Evolutionary conservation across 1,140 invertebrate species (phyloP).

Genomic region (Hydropsyche tenuis): DNA sequence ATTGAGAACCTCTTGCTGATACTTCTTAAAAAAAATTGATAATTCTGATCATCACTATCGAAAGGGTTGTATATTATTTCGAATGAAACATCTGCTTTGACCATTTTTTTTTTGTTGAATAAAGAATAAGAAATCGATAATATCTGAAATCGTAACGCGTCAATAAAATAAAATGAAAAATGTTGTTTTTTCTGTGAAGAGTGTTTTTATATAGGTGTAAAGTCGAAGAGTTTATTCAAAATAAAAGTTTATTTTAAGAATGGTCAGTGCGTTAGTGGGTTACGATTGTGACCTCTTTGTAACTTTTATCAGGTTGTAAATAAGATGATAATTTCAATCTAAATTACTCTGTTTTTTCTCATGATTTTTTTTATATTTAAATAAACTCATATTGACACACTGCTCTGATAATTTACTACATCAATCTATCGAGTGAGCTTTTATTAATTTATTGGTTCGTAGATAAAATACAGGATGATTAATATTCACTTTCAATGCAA

Average conservation of each 20-base stretch:
- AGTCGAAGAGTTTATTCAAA: not conserved
- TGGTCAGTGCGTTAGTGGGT: constrained; percentile 4
- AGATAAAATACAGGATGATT: too few species aligned
- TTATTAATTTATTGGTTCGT: too few species aligned
- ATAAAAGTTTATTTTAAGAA: not conserved
- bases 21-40: not conserved
- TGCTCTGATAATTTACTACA: too few species aligned
- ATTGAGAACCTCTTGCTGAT: too few species aligned
- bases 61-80: constrained; percentile 1
- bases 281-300: constrained; percentile 11
- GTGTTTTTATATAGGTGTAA: not conserved
- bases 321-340: too few species aligned
- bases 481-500: too few species aligned
- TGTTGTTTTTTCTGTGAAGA: constrained; percentile 7
- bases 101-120: not conserved
- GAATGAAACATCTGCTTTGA: constrained; percentile 3
- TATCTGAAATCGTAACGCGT: not conserved
- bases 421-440: too few species aligned
- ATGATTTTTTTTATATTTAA: too few species aligned
- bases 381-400: too few species aligned
- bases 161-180: constrained; percentile 4
- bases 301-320: not conserved
- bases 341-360: too few species aligned
- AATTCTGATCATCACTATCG: not conserved
- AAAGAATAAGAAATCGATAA: not conserved